phyloP scores from a whole-genome alignment of 2,888 invertebrate species.

The Leucophora obtusa region DNA sequence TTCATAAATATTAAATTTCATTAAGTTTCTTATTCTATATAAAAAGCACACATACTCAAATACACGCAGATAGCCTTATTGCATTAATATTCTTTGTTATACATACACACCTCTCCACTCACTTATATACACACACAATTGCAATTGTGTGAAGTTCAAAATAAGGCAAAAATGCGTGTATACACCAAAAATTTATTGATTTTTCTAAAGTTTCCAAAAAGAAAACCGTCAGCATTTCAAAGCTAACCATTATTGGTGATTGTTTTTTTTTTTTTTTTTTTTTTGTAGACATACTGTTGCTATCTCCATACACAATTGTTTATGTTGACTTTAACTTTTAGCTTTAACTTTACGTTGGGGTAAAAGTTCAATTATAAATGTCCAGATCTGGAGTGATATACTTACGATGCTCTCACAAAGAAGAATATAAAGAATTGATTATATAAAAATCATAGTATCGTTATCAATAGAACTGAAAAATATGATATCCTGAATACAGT shows the following conservation, averaged over 20 bases:
- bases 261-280: neutral
- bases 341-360: no score
- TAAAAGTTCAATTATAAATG: no score
- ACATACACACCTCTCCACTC: neutral
- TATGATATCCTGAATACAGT: no score
- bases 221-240: conserved; percentile 5
- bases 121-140: neutral
- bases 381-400: no score
- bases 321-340: neutral
- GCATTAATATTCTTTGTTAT: neutral
- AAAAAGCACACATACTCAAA: neutral
- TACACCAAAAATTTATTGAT: conserved; percentile 51
- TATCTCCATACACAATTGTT: neutral
- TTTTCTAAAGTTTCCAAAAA: conserved; percentile 27
- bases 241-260: neutral
- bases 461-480: no score
- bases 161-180: neutral
- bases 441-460: no score
- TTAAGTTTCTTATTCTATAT: neutral
- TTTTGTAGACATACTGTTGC: neutral
- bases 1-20: neutral
- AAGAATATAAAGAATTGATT: no score
- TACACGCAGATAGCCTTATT: neutral
- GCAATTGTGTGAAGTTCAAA: neutral
- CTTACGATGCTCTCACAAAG: no score